Evolutionary conservation across 2,797 vertebrate genomes (phyloP).

Genomic region (Eurystomus glaucurus): DNA sequence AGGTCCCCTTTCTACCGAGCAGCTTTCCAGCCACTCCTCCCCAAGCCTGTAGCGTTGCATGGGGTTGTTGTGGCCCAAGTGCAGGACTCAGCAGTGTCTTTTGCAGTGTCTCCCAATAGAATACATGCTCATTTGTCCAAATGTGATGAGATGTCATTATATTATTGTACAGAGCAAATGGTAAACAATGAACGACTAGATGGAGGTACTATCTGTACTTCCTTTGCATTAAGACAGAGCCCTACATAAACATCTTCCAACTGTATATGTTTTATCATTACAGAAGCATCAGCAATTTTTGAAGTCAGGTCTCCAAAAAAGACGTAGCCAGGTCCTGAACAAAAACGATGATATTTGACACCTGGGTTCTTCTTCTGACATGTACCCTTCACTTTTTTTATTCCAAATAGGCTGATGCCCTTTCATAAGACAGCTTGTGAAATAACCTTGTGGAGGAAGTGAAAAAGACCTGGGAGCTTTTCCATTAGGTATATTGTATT

Average conservation of each 20-base stretch:
- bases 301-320: slow-evolving; percentile 42
- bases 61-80: no score
- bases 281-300: background rate
- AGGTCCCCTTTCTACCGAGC: no score
- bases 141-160: slow-evolving; percentile 14
- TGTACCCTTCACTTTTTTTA: background rate
- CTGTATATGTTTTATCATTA: background rate
- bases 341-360: no score
- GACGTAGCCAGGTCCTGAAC: no score
- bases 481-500: background rate
- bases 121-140: background rate
- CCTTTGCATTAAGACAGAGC: slow-evolving; percentile 29
- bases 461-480: background rate
- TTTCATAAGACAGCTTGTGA: background rate
- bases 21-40: no score
- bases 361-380: no score
- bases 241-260: slow-evolving; percentile 54
- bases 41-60: no score
- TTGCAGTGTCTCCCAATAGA: background rate
- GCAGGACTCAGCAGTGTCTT: background rate
- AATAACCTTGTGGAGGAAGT: background rate
- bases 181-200: background rate
- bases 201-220: background rate
- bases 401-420: background rate
- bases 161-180: slow-evolving; percentile 13